Evolutionary conservation across 2,888 invertebrate species (phyloP), one percentile per base, ranked within the genome.

Genomic region (Smittia aterrima): DNA sequence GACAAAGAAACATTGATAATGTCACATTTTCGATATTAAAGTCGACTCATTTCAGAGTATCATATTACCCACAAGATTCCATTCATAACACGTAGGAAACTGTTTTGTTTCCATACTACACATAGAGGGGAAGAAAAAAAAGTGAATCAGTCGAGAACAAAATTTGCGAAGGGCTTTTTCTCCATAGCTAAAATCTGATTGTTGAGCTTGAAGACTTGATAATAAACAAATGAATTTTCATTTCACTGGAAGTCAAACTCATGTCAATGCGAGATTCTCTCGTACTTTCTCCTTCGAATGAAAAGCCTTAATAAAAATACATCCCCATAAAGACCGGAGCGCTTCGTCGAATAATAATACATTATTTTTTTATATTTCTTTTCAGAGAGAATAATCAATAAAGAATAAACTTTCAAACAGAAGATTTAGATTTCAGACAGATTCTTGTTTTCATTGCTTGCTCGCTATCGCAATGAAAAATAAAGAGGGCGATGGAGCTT

Each of bases 61-160:
- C 38, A 62, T 72, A 72, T 72, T 40, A 54, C 27, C n/a, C 54
- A 54, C 9, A n/a, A 72, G 38, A 70, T 67, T 53, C 47, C 13
- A 62, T 72, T 72, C 62, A 72, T 62, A 72, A 58, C 58, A 71
- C 71, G 71, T 71, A 32, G 53, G 38, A 58, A 72, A 72, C 72
- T 72, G 72, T 72, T 72, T 72, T 72, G 72, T 72, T 72, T 72
- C 62, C 58, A n/a, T 71, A 53, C 24, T 68, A 40, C 40, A 41
- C 22, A 68, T 58, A 58, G 18, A 58, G 47, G 47, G 11, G 16
- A n/a, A 16, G 47, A 47, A 16, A 58, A 58, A 58, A 6, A 6
- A 58, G 58, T n/a, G n/a, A n/a, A n/a, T n/a, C n/a, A n/a, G n/a
- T n/a, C n/a, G n/a, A n/a, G n/a, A n/a, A n/a, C n/a, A n/a, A n/a